Evolutionary conservation across 2,797 vertebrate species (phyloP).

Genomic region (Psittacula echo): DNA sequence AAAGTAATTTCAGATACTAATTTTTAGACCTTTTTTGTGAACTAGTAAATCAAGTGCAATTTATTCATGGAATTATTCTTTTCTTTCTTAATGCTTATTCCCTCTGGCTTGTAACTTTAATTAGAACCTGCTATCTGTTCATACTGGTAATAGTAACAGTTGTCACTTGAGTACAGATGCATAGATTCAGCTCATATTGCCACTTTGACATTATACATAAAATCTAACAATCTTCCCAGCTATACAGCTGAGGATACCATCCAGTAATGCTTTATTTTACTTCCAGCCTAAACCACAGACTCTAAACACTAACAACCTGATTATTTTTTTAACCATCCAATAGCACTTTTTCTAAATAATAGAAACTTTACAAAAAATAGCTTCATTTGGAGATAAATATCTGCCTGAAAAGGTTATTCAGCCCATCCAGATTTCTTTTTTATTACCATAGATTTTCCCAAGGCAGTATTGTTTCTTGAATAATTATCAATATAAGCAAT

Average conservation of each 20-base stretch:
- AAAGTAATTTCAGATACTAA: constrained; percentile 75
- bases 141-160: constrained; percentile 62
- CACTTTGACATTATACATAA: constrained; percentile 60
- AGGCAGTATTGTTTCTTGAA: constrained; percentile 70
- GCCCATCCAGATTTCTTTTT: constrained; percentile 60
- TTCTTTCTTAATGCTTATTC: constrained; percentile 76
- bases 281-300: constrained; percentile 22
- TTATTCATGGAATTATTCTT: constrained; percentile 75
- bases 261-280: constrained; percentile 22
- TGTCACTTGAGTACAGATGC: constrained; percentile 65
- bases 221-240: background rate
- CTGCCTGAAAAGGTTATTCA: constrained; percentile 65
- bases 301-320: constrained; percentile 15
- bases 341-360: constrained; percentile 37
- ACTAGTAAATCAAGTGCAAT: constrained; percentile 78
- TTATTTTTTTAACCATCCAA: constrained; percentile 41
- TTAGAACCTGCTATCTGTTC: constrained; percentile 77
- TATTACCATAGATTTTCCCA: constrained; percentile 57
- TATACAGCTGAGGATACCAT: background rate
- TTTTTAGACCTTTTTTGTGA: constrained; percentile 73
- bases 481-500: constrained; percentile 71
- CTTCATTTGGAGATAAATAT: constrained; percentile 61
- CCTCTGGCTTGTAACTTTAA: constrained; percentile 81
- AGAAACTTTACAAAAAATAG: constrained; percentile 9
- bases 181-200: constrained; percentile 38